Base-by-base conservation (phyloP, 1,140 invertebrate genomes). In the Wiebesia pumilae region DNA sequence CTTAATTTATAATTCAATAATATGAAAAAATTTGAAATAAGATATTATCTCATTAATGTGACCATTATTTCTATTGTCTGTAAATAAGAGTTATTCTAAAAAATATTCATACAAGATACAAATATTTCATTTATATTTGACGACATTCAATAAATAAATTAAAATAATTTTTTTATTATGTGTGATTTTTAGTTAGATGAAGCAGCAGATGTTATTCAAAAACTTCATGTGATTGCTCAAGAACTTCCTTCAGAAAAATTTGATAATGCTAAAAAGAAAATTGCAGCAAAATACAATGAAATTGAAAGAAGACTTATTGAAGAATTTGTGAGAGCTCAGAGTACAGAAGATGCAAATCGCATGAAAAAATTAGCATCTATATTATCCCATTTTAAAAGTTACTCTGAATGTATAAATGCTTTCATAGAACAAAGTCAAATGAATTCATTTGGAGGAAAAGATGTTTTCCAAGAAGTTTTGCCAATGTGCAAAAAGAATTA, bases 131-230 rank as follows among this genome's bases (percentile, higher is more conserved):
- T 47, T 47, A 47, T 47, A 47, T n/a, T n/a, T n/a, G n/a, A n/a
- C n/a, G n/a, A n/a, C n/a, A n/a, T n/a, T 3, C 27, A 27, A 62
- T 62, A 14, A 62, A 62, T 27, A 24, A 27, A 24, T 27, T 7
- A 62, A 62, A 6, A 62, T 27, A 62, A 75, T 43, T 27, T 43
- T 87, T 85, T 91, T n/a, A n/a, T n/a, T n/a, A n/a, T n/a, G n/a
- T n/a, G 71, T 69, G 47, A 47, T 54, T 90, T 87, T 89, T 89
- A 98, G 96, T 93, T 99, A 62, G 97, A 98, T 92, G 97, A 99
- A 94, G 98, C 98, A 65, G 99, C 99, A n/a, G 98, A 99, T 95
- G 96, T 99, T 6, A 99, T 99, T 90, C 98, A 99, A 93, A 99
- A 99, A 91, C 94, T 99, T 10, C 97, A 99, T 91, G 95, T 98